These are phyloP conservation scores for Lithophane ornitopus DNA, from an alignment of 2,888 invertebrate species.

Conservation along the genomic window DNA sequence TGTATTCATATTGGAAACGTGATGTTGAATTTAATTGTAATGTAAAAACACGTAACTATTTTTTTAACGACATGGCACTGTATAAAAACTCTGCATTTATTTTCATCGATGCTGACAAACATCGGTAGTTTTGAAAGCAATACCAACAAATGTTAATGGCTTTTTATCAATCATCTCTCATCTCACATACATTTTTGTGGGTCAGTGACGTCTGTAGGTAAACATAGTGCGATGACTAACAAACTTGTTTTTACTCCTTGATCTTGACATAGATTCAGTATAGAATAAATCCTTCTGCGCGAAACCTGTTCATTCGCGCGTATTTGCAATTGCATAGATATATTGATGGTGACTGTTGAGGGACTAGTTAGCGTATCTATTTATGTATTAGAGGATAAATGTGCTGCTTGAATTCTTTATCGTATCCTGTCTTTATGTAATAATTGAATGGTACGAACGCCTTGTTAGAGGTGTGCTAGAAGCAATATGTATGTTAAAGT, in stretches of 20 bases:
- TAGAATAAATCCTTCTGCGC: conserved; percentile 83
- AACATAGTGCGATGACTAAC: conserved; percentile 79
- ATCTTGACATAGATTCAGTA: conserved; percentile 88
- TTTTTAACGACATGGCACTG: neutral
- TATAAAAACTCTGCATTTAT: neutral
- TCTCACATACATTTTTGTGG: conserved; percentile 77
- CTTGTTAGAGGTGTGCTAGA: conserved; percentile 27
- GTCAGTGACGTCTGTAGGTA: conserved; percentile 81
- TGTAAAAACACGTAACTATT: neutral
- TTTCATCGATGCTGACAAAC: neutral
- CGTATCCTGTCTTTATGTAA: conserved; percentile 46
- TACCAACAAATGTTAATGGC: conserved; percentile 17
- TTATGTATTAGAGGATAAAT: conserved; percentile 44
- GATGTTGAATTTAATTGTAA: conserved; percentile 23
- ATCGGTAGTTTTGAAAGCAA: conserved; percentile 15
- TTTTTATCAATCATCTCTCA: conserved; percentile 62
- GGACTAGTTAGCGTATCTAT: conserved; percentile 44
- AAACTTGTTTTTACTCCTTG: conserved; percentile 85
- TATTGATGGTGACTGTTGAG: conserved; percentile 60
- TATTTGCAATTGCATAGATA: conserved; percentile 75
- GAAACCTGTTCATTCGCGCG: conserved; percentile 81
- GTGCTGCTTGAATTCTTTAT: conserved; percentile 47
- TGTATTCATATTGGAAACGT: conserved; percentile 27
- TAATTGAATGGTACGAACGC: conserved; percentile 35
- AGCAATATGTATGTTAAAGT: neutral